Evolutionary conservation across 2,797 vertebrate species (phyloP).

Genomic region (Holocentrus rufus): DNA sequence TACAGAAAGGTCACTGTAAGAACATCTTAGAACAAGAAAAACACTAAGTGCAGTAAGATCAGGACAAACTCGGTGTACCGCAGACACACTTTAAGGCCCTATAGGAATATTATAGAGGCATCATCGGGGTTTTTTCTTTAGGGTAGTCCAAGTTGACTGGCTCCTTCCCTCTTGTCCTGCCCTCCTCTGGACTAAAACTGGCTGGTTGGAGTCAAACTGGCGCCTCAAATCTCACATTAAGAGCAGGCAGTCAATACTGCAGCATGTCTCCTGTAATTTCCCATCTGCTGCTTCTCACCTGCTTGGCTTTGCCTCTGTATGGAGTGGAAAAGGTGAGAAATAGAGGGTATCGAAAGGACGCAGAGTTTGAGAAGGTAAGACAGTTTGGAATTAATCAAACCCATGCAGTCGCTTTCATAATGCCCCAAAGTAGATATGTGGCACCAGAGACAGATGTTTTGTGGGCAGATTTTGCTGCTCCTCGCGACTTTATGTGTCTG

Average conservation of each 20-base stretch:
- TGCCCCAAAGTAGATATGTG: not conserved
- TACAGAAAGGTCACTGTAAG: too few relatives aligned
- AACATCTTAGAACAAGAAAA: too few relatives aligned
- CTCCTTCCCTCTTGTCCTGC: slow-evolving; percentile 65
- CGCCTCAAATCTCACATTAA: slow-evolving; percentile 3
- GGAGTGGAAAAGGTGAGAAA: slow-evolving; percentile 81
- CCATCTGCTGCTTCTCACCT: slow-evolving; percentile 77
- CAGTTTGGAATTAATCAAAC: not conserved
- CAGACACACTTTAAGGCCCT: too few relatives aligned
- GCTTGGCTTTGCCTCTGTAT: slow-evolving; percentile 74
- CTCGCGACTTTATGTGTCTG: not conserved
- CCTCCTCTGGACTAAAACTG: slow-evolving; percentile 53
- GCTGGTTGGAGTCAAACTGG: slow-evolving; percentile 39
- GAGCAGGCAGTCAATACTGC: not conserved
- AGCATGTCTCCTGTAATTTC: slow-evolving; percentile 69
- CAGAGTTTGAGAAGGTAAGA: slow-evolving; percentile 84
- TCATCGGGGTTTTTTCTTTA: not conserved
- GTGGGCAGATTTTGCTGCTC: not conserved
- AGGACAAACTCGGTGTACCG: too few relatives aligned
- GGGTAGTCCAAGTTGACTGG: slow-evolving; percentile 37
- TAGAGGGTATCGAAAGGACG: slow-evolving; percentile 83
- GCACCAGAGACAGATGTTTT: not conserved
- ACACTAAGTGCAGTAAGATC: too few relatives aligned
- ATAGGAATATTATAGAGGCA: too few relatives aligned
- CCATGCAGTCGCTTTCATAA: not conserved